Percentiles rank a stretch among this genome's conserved stretches.
These are phyloP conservation scores for Falco berigora DNA, from an alignment of 2,797 vertebrate species.

Conservation along the genomic window DNA sequence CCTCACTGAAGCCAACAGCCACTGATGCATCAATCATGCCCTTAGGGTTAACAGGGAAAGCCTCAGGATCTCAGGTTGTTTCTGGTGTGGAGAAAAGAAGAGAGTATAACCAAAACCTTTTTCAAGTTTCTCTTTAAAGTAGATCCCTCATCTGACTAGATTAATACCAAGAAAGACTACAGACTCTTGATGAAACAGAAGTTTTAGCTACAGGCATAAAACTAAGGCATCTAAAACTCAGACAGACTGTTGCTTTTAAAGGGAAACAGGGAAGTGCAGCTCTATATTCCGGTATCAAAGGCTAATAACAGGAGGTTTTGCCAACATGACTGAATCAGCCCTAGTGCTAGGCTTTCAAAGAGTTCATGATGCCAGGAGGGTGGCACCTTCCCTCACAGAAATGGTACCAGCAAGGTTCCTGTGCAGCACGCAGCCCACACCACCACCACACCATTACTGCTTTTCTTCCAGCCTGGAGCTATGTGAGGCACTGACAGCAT, in stretches of 20 bases:
- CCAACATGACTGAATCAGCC: neutral
- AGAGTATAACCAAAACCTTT: neutral
- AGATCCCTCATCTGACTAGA: neutral
- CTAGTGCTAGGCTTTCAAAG: neutral
- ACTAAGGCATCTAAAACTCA: neutral
- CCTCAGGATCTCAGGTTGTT: neutral
- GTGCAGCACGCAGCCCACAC: fast-evolving
- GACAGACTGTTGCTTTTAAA: neutral
- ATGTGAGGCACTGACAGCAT: fast-evolving
- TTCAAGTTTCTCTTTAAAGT: neutral
- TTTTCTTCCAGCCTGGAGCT: neutral
- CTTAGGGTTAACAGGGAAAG: neutral
- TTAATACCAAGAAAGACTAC: neutral
- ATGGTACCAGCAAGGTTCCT: neutral
- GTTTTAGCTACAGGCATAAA: neutral
- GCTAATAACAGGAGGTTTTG: neutral
- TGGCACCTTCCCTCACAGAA: neutral
- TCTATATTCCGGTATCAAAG: neutral
- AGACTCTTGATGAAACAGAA: neutral
- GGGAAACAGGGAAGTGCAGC: neutral
- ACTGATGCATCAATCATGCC: no score
- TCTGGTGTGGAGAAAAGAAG: neutral
- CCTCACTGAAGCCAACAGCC: neutral
- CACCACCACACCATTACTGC: neutral
- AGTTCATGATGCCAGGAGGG: neutral